Evolutionary conservation across 2,797 vertebrate species (phyloP).

Genomic region (Chaetophractus vellerosus): DNA sequence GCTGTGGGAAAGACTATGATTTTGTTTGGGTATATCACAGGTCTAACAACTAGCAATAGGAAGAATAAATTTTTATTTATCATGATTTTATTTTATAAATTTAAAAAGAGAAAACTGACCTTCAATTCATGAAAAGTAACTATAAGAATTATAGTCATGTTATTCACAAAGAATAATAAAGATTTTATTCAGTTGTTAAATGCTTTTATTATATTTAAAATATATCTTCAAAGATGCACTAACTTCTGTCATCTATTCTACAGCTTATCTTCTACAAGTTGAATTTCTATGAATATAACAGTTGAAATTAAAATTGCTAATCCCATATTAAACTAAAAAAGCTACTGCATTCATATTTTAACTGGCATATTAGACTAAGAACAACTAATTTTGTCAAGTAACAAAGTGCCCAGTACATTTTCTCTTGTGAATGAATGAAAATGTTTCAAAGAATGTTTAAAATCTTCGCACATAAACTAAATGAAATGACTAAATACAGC

Average conservation of each 20-base stretch:
- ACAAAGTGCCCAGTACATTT: constrained; percentile 79
- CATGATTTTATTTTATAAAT: background rate
- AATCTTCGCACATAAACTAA: background rate
- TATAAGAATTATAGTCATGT: constrained; percentile 77
- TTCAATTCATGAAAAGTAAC: constrained; percentile 78
- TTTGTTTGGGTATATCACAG: background rate
- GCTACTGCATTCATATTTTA: constrained; percentile 82
- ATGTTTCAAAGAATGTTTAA: constrained; percentile 68
- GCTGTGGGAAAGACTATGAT: background rate
- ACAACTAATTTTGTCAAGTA: constrained; percentile 86
- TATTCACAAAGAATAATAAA: constrained; percentile 86
- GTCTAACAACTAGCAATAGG: background rate
- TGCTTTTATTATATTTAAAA: constrained; percentile 82
- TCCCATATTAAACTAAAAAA: constrained; percentile 78
- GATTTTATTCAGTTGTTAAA: constrained; percentile 88
- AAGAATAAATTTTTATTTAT: background rate
- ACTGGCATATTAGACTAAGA: constrained; percentile 79
- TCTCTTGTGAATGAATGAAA: constrained; percentile 78
- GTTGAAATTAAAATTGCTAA: constrained; percentile 90
- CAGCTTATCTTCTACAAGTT: constrained; percentile 86
- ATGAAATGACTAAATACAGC: background rate
- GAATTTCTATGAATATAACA: constrained; percentile 84
- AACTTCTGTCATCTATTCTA: constrained; percentile 87
- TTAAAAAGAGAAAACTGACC: background rate
- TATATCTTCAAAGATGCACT: constrained; percentile 87